A percentile compares a stretch with the other conserved stretches of the same genome.
These are phyloP conservation scores for Mionectes olivaceus DNA, from an alignment of 2,797 vertebrate species.

Conservation along the genomic window DNA sequence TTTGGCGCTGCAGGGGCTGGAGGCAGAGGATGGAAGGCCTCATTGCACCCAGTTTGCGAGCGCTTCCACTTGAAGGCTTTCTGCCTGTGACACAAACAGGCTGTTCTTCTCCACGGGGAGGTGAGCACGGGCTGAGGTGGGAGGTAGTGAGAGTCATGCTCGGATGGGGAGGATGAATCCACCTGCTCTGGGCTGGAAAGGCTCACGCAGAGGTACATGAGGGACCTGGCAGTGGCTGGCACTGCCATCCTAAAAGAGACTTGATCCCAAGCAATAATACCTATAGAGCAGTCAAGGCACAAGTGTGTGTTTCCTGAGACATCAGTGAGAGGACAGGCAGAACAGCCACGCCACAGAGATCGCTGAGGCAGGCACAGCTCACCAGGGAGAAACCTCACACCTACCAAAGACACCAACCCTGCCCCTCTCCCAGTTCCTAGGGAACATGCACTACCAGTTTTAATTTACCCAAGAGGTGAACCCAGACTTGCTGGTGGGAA, in stretches of 20 bases:
- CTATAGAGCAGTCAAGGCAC: neutral
- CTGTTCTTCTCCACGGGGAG: neutral
- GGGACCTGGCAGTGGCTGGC: neutral
- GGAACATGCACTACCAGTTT: neutral
- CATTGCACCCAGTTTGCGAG: neutral
- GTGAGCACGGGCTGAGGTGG: neutral
- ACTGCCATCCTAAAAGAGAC: accelerated
- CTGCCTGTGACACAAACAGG: neutral
- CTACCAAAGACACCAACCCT: neutral
- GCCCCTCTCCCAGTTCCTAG: neutral
- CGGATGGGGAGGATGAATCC: neutral
- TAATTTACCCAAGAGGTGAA: neutral
- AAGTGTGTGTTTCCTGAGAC: neutral
- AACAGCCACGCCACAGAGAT: too few relatives aligned
- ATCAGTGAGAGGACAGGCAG: neutral
- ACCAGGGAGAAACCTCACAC: neutral
- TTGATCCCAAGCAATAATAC: neutral
- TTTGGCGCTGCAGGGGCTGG: neutral
- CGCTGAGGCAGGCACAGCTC: neutral
- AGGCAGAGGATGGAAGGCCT: neutral
- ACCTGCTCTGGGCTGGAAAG: neutral
- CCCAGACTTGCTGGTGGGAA: neutral
- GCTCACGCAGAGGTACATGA: neutral
- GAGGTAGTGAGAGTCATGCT: neutral
- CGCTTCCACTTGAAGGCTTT: accelerated